phyloP scores from a whole-genome alignment of 2,113 vertebrate genomes.

The Pundamilia nyererei region DNA sequence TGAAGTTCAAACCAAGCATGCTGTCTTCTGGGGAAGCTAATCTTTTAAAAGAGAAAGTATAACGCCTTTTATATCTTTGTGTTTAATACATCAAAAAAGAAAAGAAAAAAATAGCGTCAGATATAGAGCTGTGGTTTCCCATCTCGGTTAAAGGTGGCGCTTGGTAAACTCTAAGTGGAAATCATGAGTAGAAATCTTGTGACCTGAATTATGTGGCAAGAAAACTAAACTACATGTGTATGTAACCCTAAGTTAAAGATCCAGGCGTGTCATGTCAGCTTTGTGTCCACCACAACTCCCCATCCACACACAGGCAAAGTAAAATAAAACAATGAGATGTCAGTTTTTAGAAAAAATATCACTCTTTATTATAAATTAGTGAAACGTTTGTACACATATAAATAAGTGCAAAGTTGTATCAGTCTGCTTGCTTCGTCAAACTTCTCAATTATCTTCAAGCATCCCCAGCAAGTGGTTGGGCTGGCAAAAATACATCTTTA shows the following conservation, averaged over 20 bases:
- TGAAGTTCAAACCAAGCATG: background rate
- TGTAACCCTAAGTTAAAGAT: background rate
- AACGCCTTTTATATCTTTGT: background rate
- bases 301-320: background rate
- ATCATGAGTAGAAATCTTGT: background rate
- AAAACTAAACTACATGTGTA: background rate
- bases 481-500: slow-evolving; percentile 82
- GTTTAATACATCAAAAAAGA: background rate
- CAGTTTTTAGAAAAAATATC: slow-evolving; percentile 88
- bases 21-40: background rate
- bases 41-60: background rate
- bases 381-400: slow-evolving; percentile 90
- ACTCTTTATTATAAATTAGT: slow-evolving; percentile 99
- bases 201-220: background rate
- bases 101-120: background rate
- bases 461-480: slow-evolving; percentile 75
- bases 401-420: slow-evolving; percentile 95
- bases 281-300: background rate
- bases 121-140: background rate
- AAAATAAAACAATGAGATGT: slow-evolving; percentile 20
- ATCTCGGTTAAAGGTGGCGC: background rate
- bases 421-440: slow-evolving; percentile 65
- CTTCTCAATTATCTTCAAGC: slow-evolving; percentile 81
- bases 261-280: background rate
- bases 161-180: background rate